Conservation (phyloP, 2,797 vertebrate genomes). For the Dallia pectoralis region DNA sequence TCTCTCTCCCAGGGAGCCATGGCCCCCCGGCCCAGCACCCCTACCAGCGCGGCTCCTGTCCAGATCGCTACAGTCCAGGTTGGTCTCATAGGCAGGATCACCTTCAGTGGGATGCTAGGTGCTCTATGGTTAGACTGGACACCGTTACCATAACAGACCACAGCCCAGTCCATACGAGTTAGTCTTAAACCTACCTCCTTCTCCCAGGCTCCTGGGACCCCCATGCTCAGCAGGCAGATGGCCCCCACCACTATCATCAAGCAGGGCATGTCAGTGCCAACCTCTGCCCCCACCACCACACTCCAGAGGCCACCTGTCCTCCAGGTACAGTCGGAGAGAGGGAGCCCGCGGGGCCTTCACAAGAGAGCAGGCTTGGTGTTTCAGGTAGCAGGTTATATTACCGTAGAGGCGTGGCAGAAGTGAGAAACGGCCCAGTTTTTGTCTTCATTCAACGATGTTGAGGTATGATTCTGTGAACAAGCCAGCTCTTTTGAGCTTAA, state of each 20-base stretch:
- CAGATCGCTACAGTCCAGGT: constrained; percentile 90
- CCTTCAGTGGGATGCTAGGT: too few species aligned
- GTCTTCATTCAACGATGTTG: neutral
- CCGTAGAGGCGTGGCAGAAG: neutral
- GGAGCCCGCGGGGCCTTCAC: neutral
- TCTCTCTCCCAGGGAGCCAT: constrained; percentile 82
- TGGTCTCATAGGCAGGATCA: constrained; percentile 26
- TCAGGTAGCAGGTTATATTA: neutral
- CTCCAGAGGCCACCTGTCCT: constrained; percentile 90
- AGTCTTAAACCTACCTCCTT: constrained; percentile 1
- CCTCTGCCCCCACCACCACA: constrained; percentile 81
- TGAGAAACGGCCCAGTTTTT: neutral
- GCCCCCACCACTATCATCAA: constrained; percentile 88
- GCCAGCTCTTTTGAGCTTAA: neutral
- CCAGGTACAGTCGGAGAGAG: constrained; percentile 71
- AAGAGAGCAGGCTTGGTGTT: neutral
- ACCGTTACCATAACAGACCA: neutral
- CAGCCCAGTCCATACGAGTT: neutral
- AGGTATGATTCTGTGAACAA: neutral
- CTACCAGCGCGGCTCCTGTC: constrained; percentile 81
- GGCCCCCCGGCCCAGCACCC: constrained; percentile 82
- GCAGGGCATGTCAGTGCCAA: constrained; percentile 84
- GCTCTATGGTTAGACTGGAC: too few species aligned
- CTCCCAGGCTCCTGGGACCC: constrained; percentile 83
- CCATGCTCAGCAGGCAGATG: constrained; percentile 87